These are phyloP conservation scores for Muntiacus muntjak DNA, from an alignment of 2,113 vertebrate species.

Conservation along the genomic window DNA sequence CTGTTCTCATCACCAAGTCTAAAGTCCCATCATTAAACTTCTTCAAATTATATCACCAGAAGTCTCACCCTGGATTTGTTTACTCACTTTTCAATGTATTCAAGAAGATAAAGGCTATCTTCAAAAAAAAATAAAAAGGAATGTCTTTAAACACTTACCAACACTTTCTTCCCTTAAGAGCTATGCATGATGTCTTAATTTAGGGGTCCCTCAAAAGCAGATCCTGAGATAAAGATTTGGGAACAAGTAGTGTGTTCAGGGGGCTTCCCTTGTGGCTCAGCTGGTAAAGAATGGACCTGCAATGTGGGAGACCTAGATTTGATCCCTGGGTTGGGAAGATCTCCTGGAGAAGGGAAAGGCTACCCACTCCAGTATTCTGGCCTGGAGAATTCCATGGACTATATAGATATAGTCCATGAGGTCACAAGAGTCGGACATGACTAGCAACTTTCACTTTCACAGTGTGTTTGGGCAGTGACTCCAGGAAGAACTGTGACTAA, in stretches of 20 bases:
- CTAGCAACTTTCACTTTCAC: neutral
- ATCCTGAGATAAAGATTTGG: neutral
- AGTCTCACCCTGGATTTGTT: neutral
- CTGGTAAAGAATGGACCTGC: neutral
- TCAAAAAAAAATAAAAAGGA: neutral
- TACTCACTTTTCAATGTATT: neutral
- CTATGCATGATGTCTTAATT: neutral
- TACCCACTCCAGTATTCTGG: neutral
- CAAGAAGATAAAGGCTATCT: neutral
- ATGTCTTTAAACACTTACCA: neutral
- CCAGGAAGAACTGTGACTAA: neutral
- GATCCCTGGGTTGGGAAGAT: neutral
- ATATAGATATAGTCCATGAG: neutral
- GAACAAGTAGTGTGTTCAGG: neutral
- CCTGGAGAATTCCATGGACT: neutral
- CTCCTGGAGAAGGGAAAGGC: neutral
- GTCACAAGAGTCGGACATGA: rapidly evolving
- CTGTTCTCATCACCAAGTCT: neutral
- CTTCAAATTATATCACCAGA: neutral
- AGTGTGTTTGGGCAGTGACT: neutral
- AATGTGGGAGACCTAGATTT: neutral
- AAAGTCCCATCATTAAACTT: neutral
- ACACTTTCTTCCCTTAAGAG: neutral
- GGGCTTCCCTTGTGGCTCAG: neutral
- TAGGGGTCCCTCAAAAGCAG: neutral